Conservation (phyloP, 1,140 invertebrate species). For the Microplitis demolitor region DNA sequence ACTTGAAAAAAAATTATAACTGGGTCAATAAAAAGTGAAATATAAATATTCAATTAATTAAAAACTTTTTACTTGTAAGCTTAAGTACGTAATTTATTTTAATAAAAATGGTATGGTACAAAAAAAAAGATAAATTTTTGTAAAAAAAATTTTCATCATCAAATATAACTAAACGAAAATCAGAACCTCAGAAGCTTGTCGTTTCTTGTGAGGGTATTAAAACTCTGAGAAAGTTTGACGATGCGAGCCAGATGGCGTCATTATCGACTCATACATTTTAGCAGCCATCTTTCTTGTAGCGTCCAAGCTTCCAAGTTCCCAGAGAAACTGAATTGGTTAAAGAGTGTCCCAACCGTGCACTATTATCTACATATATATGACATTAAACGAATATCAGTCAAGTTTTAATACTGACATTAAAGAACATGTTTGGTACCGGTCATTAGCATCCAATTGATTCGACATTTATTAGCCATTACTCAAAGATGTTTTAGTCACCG, state of each 20-base stretch:
- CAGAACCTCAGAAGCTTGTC: conserved; percentile 23
- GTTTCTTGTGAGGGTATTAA: conserved; percentile 38
- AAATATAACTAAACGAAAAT: background rate
- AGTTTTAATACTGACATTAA: background rate
- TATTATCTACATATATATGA: background rate
- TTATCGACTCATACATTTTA: conserved; percentile 38
- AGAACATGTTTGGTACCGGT: conserved; percentile 40
- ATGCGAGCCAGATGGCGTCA: conserved; percentile 44
- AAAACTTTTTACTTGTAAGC: too few species aligned
- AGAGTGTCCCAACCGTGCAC: background rate
- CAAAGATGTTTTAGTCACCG: too few species aligned
- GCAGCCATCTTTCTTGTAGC: background rate
- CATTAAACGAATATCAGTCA: too few species aligned
- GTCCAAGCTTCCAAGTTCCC: background rate
- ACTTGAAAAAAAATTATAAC: too few species aligned
- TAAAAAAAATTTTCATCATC: too few species aligned
- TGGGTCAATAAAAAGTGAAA: too few species aligned
- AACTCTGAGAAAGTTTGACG: conserved; percentile 45
- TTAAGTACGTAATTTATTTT: too few species aligned
- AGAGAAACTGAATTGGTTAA: background rate
- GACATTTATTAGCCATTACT: conserved; percentile 57
- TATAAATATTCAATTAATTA: too few species aligned
- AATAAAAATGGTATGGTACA: too few species aligned
- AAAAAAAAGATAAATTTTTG: too few species aligned
- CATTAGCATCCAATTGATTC: conserved; percentile 57